Evolutionary conservation across 2,113 vertebrate species (phyloP).

Genomic region (Indicator maculatus): DNA sequence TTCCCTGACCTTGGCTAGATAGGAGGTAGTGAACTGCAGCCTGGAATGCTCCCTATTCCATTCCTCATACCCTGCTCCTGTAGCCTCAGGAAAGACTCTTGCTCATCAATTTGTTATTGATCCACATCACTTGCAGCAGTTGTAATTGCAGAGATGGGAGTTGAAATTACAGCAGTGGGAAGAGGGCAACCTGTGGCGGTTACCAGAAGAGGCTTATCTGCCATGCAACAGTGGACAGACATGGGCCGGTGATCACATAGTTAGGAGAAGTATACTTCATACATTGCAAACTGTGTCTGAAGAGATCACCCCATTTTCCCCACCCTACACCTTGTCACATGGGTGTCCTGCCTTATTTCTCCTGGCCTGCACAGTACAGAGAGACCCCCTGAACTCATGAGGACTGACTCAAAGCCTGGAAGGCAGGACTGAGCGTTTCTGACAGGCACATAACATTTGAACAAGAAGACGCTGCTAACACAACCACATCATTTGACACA

Average conservation of each 20-base stretch:
- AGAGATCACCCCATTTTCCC: background rate
- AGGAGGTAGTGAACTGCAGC: background rate
- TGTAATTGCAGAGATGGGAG: background rate
- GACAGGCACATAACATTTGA: background rate
- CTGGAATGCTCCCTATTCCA: background rate
- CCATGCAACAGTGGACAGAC: background rate
- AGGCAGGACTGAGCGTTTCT: background rate
- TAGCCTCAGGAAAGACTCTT: slow-evolving; percentile 15
- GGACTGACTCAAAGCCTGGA: background rate
- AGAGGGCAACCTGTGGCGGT: background rate
- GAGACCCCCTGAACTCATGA: background rate
- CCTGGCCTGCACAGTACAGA: background rate
- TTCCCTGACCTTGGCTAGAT: background rate
- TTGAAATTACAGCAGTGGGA: background rate
- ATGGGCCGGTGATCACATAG: background rate
- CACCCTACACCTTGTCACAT: background rate
- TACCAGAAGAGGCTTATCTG: background rate
- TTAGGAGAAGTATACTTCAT: background rate
- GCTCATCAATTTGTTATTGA: slow-evolving; percentile 19
- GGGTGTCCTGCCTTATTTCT: background rate
- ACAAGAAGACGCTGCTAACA: background rate
- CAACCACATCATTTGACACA: background rate
- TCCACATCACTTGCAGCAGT: background rate
- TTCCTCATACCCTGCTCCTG: background rate
- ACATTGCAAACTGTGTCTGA: background rate